These are phyloP conservation scores for Hesperia comma DNA, from an alignment of 2,888 invertebrate genomes.

Conservation along the genomic window DNA sequence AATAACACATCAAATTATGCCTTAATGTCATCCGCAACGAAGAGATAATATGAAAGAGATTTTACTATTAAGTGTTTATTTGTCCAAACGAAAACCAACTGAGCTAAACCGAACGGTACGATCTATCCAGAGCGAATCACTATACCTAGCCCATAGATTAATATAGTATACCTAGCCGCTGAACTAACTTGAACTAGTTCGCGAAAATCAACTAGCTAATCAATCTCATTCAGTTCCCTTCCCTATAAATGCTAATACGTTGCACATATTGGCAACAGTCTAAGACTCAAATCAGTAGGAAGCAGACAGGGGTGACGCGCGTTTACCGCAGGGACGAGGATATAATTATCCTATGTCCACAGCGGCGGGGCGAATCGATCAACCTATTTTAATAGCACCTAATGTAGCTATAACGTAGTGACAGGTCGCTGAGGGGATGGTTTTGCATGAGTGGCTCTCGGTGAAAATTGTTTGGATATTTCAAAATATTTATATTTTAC, in stretches of 20 bases:
- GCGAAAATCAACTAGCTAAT: background rate
- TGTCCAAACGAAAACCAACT: too few relatives aligned
- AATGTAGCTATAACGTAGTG: conserved; percentile 29
- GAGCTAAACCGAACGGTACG: too few relatives aligned
- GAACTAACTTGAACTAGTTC: background rate
- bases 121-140: too few relatives aligned
- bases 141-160: too few relatives aligned
- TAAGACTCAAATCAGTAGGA: conserved; percentile 29
- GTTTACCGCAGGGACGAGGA: conserved; percentile 34
- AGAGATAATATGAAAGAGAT: too few relatives aligned
- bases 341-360: conserved; percentile 46
- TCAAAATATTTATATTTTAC: background rate
- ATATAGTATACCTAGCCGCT: too few relatives aligned
- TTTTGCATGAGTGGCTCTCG: conserved; percentile 10
- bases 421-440: conserved; percentile 19
- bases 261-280: conserved; percentile 29
- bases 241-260: conserved; percentile 13
- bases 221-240: background rate
- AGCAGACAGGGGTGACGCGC: conserved; percentile 19
- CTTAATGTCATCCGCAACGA: too few relatives aligned
- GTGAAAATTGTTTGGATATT: background rate
- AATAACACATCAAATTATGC: too few relatives aligned
- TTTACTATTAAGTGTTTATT: too few relatives aligned
- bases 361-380: conserved; percentile 48
- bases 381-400: conserved; percentile 37